Conservation (phyloP, 2,888 invertebrate genomes). For the Tuta absoluta region DNA sequence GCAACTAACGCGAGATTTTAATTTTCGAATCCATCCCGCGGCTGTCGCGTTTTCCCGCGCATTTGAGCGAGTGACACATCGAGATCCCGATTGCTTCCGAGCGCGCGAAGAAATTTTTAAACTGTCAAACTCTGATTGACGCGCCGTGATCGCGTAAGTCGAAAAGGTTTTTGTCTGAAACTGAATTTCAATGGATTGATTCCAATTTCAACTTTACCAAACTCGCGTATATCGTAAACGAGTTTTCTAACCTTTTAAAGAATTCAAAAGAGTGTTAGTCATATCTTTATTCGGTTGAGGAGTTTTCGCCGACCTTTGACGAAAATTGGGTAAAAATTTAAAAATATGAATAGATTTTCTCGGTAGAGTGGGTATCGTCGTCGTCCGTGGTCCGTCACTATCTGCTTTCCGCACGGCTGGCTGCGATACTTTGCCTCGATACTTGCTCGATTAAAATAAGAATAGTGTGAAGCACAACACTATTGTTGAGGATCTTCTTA, state of each 20-base stretch:
- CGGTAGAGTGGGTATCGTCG: constrained; percentile 52
- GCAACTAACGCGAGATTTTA: constrained; percentile 73
- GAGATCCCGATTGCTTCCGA: constrained; percentile 66
- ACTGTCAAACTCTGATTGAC: constrained; percentile 72
- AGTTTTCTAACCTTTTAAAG: constrained; percentile 24
- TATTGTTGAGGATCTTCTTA: constrained; percentile 60
- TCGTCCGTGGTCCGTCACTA: constrained; percentile 74
- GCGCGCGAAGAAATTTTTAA: constrained; percentile 48
- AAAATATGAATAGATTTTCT: constrained; percentile 72
- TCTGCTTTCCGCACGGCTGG: constrained; percentile 76
- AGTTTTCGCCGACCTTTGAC: constrained; percentile 29
- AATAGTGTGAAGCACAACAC: constrained; percentile 68
- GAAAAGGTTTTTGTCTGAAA: constrained; percentile 45
- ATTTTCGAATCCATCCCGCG: constrained; percentile 76
- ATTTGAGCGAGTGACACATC: constrained; percentile 67
- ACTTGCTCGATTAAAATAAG: constrained; percentile 76
- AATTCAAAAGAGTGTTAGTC: constrained; percentile 23
- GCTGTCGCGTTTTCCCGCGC: constrained; percentile 59
- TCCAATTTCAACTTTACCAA: constrained; percentile 54
- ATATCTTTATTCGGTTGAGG: constrained; percentile 27
- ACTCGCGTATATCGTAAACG: constrained; percentile 18
- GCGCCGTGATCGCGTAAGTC: constrained; percentile 46
- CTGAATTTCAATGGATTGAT: constrained; percentile 64
- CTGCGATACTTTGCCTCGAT: constrained; percentile 65
- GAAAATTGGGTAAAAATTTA: constrained; percentile 55